Base-by-base conservation (phyloP, 2,888 invertebrate species). In the Kuschelorhynchus macadamiae region DNA sequence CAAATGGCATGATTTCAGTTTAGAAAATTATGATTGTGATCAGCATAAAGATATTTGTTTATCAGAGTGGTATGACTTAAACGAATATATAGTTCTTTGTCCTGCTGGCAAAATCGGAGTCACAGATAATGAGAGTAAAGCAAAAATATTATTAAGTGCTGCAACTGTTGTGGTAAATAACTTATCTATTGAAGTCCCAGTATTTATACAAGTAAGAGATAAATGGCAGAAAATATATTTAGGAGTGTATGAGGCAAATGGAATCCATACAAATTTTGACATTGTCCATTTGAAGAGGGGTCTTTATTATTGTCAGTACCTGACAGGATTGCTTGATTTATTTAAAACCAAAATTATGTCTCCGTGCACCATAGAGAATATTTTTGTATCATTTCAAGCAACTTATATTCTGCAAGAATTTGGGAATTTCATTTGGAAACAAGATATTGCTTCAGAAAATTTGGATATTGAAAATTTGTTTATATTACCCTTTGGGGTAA, bases 311-410 rank as follows among this genome's bases (percentile, higher is more conserved):
- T 95, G 92, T 78, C 91, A 90, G 74, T 93, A 95, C 84, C 87
- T 98, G 0, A 91, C 90, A 68, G 93, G 93, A 64, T 86, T 98
- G 50, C 85, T 96, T 36, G 91, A 92, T 76, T 85, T 98, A 70
- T 98, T 98, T 81, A 96, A 95, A 84, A 92, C 93, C 18, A 98
- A 95, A 88, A 89, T 93, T 79, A 88, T 92, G n/a, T 87, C 87
- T 41, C 88, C 87, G 14, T 79, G 76, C 75, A 85, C 77, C 70
- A 82, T 88, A 50, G 90, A 90, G 73, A 88, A 92, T 41, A 90
- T 92, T 17, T 85, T 88, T 55, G 89, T 94, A 9, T 91, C 93
- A 11, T 88, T 91, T 7, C 89, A 93, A 78, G 90, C 92, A 78
- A 92, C 92, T n/a, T 93, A 93, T 81, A 75, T 84, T 75, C 71